Evolutionary conservation across 2,888 invertebrate species (phyloP), one percentile per base, ranked within the genome.

Genomic region (Metellina segmentata): DNA sequence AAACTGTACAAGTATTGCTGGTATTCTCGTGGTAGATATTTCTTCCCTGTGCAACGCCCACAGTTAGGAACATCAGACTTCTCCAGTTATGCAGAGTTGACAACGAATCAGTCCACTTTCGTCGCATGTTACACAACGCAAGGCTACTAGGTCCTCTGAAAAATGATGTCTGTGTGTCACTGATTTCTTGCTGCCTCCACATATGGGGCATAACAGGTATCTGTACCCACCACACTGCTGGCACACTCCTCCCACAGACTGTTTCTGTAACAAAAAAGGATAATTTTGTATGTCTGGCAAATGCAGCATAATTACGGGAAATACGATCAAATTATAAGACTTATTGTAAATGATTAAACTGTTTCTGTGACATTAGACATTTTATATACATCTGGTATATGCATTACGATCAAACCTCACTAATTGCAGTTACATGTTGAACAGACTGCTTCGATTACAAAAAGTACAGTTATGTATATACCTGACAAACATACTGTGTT

Each of bases 111-210:
- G 96, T 79, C 99, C 99, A 89, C 98, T 98, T 95, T 98, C 98
- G 95, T 99, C 98, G 95, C 98, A 98, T 95, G 97, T 97, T 97
- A 98, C 98, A 95, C 98, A 98, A 94, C 98, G 98, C 94, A 99
- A 96, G 34, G 98, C 98, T 93, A 98, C 97, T 95, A 98, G 98
- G 95, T 98, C 98, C 70, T 98, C 97, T 0, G 98, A 98, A 95
- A 98, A 99, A 95, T 98, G 97, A 95, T 98, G 98, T 94, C 98
- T 96, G 95, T 98, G 98, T 82, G 98, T 97, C 19, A 81, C 81
- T 20, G 98, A 98, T 95, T 98, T 98, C 96, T 99, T 99, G 95
- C 98, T 98, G 61, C 99, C 99, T 94, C 98, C 98, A 96, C 99
- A 99, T 93, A 97, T 96, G 83, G 97, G 96, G 95, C 99, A 99